Evolutionary conservation across 2,888 invertebrate species (phyloP).

Genomic region (Noctua janthe): DNA sequence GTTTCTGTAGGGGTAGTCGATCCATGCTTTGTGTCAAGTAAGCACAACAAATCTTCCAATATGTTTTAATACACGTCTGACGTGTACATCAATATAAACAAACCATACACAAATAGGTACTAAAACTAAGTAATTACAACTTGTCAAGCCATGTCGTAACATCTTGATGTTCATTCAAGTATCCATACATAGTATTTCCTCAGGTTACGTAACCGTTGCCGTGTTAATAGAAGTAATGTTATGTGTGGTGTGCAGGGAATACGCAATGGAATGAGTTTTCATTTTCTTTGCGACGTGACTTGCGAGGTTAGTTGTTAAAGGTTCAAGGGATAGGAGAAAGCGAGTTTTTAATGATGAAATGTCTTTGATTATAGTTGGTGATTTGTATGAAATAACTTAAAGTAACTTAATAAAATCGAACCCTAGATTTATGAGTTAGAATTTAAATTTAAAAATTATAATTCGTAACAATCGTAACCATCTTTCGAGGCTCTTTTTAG

Average conservation of each 20-base stretch:
- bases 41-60: not conserved
- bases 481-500: no score
- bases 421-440: not conserved
- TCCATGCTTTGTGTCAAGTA: no score
- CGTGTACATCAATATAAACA: not conserved
- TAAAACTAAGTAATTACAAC: slow-evolving; percentile 19
- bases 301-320: slow-evolving; percentile 39
- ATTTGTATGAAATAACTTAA: no score
- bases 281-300: slow-evolving; percentile 66
- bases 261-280: slow-evolving; percentile 74
- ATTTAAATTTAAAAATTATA: not conserved
- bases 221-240: slow-evolving; percentile 30
- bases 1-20: not conserved
- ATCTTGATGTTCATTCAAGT: slow-evolving; percentile 42
- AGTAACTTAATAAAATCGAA: not conserved
- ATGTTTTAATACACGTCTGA: not conserved
- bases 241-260: slow-evolving; percentile 53
- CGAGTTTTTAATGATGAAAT: slow-evolving; percentile 26
- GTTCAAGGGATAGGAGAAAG: slow-evolving; percentile 39
- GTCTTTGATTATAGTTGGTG: no score
- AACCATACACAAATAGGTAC: not conserved
- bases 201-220: slow-evolving; percentile 48
- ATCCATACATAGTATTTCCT: slow-evolving; percentile 30
- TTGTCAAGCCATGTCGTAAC: slow-evolving; percentile 34
- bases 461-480: no score